These are phyloP conservation scores for Beroe forskalii DNA, from an alignment of 37 sponge, comb jelly and placozoan species.

Conservation along the genomic window DNA sequence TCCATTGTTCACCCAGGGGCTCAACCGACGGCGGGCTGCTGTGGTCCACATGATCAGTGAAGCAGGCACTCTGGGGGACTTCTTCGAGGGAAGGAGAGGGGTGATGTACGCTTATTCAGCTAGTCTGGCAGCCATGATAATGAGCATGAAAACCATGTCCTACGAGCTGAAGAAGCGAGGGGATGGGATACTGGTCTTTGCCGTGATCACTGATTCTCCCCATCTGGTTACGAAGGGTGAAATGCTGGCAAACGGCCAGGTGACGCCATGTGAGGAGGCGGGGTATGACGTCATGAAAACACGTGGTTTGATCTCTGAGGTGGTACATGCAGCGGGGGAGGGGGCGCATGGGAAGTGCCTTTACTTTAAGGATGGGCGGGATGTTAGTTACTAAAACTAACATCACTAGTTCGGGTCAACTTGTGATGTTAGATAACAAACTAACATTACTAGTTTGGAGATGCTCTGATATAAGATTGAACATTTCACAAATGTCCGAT, in stretches of 20 bases:
- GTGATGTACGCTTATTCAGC: constrained; percentile 29
- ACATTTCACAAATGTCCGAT: no score
- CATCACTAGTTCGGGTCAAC: no score
- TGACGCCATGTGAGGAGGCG: background rate
- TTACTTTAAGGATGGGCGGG: constrained; percentile 26
- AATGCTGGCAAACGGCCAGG: background rate
- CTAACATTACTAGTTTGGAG: no score
- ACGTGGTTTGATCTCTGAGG: background rate
- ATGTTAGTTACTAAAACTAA: constrained; percentile 19
- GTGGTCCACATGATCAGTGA: constrained; percentile 57
- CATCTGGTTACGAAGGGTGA: background rate
- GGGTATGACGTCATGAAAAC: constrained; percentile 3
- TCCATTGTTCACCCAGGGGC: background rate
- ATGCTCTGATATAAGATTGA: no score
- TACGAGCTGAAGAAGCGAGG: constrained; percentile 48
- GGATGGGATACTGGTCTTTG: constrained; percentile 48
- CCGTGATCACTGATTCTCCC: constrained; percentile 5
- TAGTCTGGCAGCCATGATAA: constrained; percentile 52
- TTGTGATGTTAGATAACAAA: no score
- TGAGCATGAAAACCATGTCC: constrained; percentile 60
- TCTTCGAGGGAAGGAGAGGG: background rate
- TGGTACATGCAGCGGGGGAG: constrained; percentile 27
- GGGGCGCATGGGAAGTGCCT: constrained; percentile 47
- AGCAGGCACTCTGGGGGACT: constrained; percentile 37
- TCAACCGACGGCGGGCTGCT: constrained; percentile 34